phyloP scores from a whole-genome alignment of 2,888 invertebrate species.

The Ichneumon xanthorius region DNA sequence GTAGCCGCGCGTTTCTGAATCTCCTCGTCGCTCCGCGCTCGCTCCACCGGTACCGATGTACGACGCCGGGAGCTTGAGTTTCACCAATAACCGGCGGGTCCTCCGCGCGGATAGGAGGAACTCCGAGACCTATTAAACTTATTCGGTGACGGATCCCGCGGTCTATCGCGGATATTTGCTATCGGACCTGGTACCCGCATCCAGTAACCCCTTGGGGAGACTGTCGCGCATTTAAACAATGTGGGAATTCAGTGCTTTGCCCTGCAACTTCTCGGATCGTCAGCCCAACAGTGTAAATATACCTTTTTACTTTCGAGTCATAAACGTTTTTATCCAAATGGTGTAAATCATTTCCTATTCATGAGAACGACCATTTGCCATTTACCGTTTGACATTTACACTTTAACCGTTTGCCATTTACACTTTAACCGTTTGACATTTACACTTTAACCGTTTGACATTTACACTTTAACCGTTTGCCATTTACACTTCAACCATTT shows the following conservation, averaged over 20 bases:
- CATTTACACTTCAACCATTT: too few relatives aligned
- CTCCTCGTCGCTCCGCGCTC: slow-evolving; percentile 19
- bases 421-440: too few relatives aligned
- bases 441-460: too few relatives aligned
- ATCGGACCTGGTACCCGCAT: neutral
- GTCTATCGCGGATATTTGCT: neutral
- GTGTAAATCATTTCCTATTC: neutral
- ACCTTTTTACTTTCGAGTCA: neutral
- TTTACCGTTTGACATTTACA: too few relatives aligned
- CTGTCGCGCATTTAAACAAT: neutral
- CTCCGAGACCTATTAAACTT: neutral
- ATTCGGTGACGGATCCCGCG: neutral
- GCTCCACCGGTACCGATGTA: slow-evolving; percentile 1
- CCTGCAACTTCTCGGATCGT: neutral
- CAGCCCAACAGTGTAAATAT: neutral
- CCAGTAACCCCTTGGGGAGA: neutral
- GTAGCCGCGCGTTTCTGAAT: slow-evolving; percentile 69
- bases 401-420: too few relatives aligned
- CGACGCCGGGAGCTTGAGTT: neutral
- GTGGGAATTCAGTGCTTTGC: slow-evolving; percentile 7
- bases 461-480: too few relatives aligned
- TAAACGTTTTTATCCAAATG: neutral
- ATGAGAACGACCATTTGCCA: too few relatives aligned
- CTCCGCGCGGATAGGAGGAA: slow-evolving; percentile 1
- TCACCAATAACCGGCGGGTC: neutral